These are phyloP conservation scores for Epinotia brunnichana DNA, from an alignment of 2,888 invertebrate genomes.

Conservation along the genomic window DNA sequence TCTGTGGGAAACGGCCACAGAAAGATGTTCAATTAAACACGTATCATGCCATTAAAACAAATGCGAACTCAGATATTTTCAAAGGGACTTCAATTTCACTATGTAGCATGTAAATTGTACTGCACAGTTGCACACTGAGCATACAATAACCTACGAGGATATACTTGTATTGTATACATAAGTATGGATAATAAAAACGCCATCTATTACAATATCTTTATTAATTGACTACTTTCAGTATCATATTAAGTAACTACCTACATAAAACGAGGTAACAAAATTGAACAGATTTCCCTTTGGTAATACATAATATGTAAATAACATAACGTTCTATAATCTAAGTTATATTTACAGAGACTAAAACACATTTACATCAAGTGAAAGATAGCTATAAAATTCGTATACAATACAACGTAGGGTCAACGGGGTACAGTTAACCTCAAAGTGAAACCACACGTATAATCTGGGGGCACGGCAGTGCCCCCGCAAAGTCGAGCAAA, in stretches of 20 bases:
- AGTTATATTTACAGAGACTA: constrained; percentile 26
- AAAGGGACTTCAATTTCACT: too few relatives aligned
- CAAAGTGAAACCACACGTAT: neutral
- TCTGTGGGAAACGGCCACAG: too few relatives aligned
- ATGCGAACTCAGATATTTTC: too few relatives aligned
- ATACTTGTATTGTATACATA: too few relatives aligned
- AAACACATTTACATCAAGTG: constrained; percentile 3
- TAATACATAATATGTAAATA: constrained; percentile 1
- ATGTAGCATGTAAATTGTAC: too few relatives aligned
- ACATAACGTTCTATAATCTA: constrained; percentile 7
- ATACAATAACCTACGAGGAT: too few relatives aligned
- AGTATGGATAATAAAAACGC: neutral
- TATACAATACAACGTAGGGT: constrained; percentile 5
- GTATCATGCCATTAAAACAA: too few relatives aligned
- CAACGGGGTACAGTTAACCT: neutral
- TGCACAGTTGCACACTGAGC: too few relatives aligned
- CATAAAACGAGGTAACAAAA: constrained; percentile 14
- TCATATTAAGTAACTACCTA: too few relatives aligned
- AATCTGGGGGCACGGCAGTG: too few relatives aligned
- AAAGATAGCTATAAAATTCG: constrained; percentile 2
- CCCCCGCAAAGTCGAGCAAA: too few relatives aligned
- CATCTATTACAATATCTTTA: constrained; percentile 8
- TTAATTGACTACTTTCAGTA: neutral
- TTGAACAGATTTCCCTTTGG: constrained; percentile 15
- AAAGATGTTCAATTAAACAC: too few relatives aligned